Base-by-base conservation (phyloP, 2,888 invertebrate species). In the Matsumyia berberina region DNA sequence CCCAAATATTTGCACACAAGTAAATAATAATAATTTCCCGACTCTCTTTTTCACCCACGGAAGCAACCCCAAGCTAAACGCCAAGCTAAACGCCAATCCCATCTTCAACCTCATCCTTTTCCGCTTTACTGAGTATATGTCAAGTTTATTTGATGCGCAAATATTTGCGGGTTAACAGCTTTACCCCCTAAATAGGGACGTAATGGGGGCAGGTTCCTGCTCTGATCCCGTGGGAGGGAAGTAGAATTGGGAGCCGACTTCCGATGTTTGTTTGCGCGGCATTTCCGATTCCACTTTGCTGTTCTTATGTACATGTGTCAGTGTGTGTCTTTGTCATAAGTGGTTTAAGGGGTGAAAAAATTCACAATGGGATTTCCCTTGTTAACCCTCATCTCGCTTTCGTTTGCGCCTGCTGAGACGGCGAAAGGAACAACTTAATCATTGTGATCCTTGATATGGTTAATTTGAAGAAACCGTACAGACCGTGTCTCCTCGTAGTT, bases 1-100 rank as follows among this genome's bases (percentile, higher is more conserved):
- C 60, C 46, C 60, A 83, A 83, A 83, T 83, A 83, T 83, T 83
- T 83, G 64, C 83, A 67, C 78, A 83, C 78, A 78, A 83, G 78
- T 67, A 83, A 83, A 83, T 83, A 83, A 83, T 73, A 83, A 83
- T 82, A 82, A 82, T 83, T 83, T 78, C 72, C 83, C 67, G 72
- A 51, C 66, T 64, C 42, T 57, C 35, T n/a, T n/a, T 24, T 4
- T 24, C 24, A 24, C 4, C 4, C 24, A 24, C 1, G 24, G 24
- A 24, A 24, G 24, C 24, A 24, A 24, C 24, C 24, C 24, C 1
- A 24, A n/a, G n/a, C n/a, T n/a, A n/a, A n/a, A n/a, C n/a, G n/a
- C n/a, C n/a, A n/a, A n/a, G n/a, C n/a, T n/a, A n/a, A n/a, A 37
- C 44, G 9, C 66, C 42, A 24, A 44, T 15, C 17, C 29, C 55